Conservation (phyloP, 2,888 invertebrate species). For the Vanessa cardui region DNA sequence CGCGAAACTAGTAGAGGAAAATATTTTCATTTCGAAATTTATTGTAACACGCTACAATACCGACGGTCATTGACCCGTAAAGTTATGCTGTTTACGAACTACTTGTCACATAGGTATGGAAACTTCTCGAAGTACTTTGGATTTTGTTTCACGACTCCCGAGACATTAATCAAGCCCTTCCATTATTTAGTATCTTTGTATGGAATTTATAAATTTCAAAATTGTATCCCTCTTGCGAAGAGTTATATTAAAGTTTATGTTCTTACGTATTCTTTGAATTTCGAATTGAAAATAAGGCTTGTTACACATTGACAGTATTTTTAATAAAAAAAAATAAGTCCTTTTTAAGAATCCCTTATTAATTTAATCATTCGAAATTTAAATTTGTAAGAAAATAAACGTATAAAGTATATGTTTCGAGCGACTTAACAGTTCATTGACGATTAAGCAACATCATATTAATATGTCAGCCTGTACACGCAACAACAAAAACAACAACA, state of each 20-base stretch:
- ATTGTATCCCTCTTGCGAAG: not conserved
- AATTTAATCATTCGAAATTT: too few species aligned
- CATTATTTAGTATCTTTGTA: not conserved
- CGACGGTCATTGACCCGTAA: slow-evolving; percentile 27
- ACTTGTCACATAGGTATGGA: slow-evolving; percentile 15
- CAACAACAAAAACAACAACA: too few species aligned
- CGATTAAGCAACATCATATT: too few species aligned
- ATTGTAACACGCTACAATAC: slow-evolving; percentile 10
- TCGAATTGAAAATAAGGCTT: too few species aligned
- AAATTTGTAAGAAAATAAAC: too few species aligned
- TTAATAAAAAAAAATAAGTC: too few species aligned
- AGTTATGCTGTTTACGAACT: slow-evolving; percentile 11
- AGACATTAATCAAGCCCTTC: slow-evolving; percentile 1
- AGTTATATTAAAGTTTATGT: not conserved
- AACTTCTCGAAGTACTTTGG: slow-evolving; percentile 11
- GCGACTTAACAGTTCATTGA: too few species aligned
- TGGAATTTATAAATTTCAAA: slow-evolving; percentile 7
- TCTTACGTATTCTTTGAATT: too few species aligned
- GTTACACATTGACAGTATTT: too few species aligned
- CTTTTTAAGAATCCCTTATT: too few species aligned
- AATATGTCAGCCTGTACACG: too few species aligned
- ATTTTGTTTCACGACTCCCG: slow-evolving; percentile 4
- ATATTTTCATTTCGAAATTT: not conserved
- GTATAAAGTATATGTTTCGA: too few species aligned
- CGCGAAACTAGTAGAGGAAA: not conserved